Conservation (phyloP, 2,888 invertebrate species). For the Drosophila pseudotakahashii region DNA sequence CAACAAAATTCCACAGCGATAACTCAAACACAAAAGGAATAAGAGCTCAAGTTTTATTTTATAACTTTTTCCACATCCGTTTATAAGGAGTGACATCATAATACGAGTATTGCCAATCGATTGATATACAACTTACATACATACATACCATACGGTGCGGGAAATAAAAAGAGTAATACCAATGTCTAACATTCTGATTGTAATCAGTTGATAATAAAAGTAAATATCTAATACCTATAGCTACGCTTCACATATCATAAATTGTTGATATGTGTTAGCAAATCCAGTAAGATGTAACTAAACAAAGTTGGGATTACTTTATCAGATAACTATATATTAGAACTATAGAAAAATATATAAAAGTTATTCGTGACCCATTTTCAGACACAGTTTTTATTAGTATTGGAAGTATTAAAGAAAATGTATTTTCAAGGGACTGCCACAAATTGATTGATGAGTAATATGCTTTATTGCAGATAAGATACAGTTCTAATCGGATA, state of each 20-base stretch:
- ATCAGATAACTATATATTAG: neutral
- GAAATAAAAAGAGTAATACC: neutral
- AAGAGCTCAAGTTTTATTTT: neutral
- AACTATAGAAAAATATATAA: neutral
- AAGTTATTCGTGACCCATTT: neutral
- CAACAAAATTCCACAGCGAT: neutral
- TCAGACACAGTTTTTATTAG: too few relatives aligned
- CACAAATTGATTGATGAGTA: neutral
- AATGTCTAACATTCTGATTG: neutral
- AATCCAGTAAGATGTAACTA: neutral
- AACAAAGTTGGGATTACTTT: neutral
- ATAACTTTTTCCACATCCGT: conserved; percentile 1
- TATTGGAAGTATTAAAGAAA: too few relatives aligned
- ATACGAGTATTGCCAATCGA: neutral
- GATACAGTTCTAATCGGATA: neutral
- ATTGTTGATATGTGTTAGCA: too few relatives aligned
- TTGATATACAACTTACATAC: neutral
- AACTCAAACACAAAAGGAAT: neutral
- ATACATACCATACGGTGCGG: neutral
- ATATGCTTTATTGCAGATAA: neutral
- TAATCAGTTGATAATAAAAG: neutral
- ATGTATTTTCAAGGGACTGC: too few relatives aligned
- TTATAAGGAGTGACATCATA: neutral
- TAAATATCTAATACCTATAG: neutral
- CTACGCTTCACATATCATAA: neutral